Conservation (phyloP, 1,140 invertebrate species). For the Camponotus floridanus region DNA sequence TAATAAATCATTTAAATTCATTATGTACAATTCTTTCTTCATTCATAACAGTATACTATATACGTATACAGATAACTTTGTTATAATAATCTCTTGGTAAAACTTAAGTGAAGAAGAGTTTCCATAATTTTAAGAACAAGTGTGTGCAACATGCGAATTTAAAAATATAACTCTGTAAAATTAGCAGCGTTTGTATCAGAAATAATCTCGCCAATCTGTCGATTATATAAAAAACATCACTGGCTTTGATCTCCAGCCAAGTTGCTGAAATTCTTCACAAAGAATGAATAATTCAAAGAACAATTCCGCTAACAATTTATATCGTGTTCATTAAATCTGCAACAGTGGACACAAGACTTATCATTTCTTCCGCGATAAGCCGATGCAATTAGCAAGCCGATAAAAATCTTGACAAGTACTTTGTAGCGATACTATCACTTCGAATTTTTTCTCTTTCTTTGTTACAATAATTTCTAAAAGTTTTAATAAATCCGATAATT, state of each 20-base stretch:
- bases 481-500: not conserved
- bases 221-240: conserved; percentile 58
- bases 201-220: not conserved
- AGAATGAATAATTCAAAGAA: conserved; percentile 62
- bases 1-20: not conserved
- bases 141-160: not conserved
- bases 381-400: conserved; percentile 60
- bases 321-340: conserved; percentile 49
- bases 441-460: not conserved
- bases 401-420: not conserved
- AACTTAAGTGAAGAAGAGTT: not conserved
- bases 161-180: not conserved
- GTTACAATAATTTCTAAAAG: not conserved
- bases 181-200: not conserved
- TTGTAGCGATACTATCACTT: not conserved
- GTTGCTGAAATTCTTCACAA: conserved; percentile 67
- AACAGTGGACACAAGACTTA: conserved; percentile 25
- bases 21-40: no score
- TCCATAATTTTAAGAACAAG: not conserved
- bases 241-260: conserved; percentile 76
- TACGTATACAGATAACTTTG: not conserved
- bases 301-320: conserved; percentile 14
- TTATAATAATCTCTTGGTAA: not conserved
- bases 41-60: no score
- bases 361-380: conserved; percentile 24